Percentiles rank a stretch among this genome's conserved stretches.
phyloP scores from a whole-genome alignment of 2,888 invertebrate species.

The Euspilapteryx auroguttella region DNA sequence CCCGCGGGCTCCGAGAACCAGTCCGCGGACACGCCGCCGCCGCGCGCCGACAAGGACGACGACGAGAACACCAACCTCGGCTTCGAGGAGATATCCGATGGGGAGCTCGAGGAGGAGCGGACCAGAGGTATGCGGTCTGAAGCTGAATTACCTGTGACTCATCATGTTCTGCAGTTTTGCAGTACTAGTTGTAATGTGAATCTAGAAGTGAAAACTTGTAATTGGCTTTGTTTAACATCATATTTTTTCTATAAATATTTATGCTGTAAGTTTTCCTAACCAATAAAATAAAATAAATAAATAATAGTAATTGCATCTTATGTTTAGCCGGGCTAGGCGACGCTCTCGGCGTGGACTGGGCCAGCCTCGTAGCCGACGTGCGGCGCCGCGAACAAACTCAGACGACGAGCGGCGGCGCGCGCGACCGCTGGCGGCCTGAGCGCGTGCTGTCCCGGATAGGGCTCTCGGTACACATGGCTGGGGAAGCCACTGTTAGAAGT shows the following conservation, averaged over 20 bases:
- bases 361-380: constrained; percentile 82
- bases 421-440: constrained; percentile 80
- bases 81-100: constrained; percentile 90
- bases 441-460: constrained; percentile 80
- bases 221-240: too few species aligned
- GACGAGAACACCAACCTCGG: constrained; percentile 75
- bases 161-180: too few species aligned
- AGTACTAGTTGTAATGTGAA: too few species aligned
- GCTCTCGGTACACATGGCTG: constrained; percentile 77
- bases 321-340: constrained; percentile 74
- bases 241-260: too few species aligned
- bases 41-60: too few species aligned
- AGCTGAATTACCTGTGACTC: too few species aligned
- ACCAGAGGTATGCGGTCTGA: constrained; percentile 50
- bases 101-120: constrained; percentile 83
- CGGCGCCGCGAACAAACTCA: constrained; percentile 55
- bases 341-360: constrained; percentile 95
- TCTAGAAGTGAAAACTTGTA: too few species aligned
- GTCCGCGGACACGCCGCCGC: too few species aligned
- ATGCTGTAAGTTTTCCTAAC: too few species aligned
- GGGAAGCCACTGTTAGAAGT: constrained; percentile 47
- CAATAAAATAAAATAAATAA: too few species aligned
- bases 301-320: too few species aligned
- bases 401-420: constrained; percentile 57
- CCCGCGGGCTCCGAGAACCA: constrained; percentile 38